phyloP scores from a whole-genome alignment of 2,888 invertebrate genomes.

The Melanchra persicariae region DNA sequence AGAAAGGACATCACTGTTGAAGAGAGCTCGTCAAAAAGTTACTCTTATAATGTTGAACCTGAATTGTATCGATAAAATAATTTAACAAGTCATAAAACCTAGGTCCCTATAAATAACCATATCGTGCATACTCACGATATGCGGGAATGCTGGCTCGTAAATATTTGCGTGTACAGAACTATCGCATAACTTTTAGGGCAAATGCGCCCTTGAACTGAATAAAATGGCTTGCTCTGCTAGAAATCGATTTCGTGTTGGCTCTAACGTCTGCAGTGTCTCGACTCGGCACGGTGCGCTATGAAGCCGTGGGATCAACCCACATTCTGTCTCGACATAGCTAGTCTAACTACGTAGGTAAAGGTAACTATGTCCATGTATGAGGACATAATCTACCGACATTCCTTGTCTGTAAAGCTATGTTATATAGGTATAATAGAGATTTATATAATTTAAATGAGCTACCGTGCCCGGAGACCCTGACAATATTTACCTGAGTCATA shows the following conservation, averaged over 20 bases:
- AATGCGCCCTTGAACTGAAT: constrained; percentile 69
- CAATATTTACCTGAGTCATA: neutral
- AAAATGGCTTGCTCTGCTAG: constrained; percentile 61
- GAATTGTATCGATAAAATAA: constrained; percentile 13
- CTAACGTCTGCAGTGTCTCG: constrained; percentile 50
- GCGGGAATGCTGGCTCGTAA: constrained; percentile 43
- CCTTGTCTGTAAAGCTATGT: constrained; percentile 17
- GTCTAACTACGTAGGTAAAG: constrained; percentile 11
- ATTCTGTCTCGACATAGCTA: constrained; percentile 37
- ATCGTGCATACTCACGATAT: constrained; percentile 25
- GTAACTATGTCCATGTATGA: constrained; percentile 20
- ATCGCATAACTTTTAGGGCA: constrained; percentile 54
- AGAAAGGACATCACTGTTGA: neutral
- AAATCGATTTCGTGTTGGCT: constrained; percentile 69
- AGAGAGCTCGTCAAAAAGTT: neutral
- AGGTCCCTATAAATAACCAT: constrained; percentile 27
- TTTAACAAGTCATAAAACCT: constrained; percentile 10
- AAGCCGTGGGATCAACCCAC: constrained; percentile 62
- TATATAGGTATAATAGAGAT: constrained; percentile 1
- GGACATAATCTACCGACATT: constrained; percentile 46
- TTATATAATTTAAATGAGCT: constrained; percentile 5
- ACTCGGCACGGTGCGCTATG: constrained; percentile 38
- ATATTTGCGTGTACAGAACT: constrained; percentile 51
- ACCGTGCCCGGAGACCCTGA: neutral
- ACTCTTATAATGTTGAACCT: neutral